These are phyloP conservation scores for Chelmon rostratus DNA, from an alignment of 2,797 vertebrate species.

Conservation along the genomic window DNA sequence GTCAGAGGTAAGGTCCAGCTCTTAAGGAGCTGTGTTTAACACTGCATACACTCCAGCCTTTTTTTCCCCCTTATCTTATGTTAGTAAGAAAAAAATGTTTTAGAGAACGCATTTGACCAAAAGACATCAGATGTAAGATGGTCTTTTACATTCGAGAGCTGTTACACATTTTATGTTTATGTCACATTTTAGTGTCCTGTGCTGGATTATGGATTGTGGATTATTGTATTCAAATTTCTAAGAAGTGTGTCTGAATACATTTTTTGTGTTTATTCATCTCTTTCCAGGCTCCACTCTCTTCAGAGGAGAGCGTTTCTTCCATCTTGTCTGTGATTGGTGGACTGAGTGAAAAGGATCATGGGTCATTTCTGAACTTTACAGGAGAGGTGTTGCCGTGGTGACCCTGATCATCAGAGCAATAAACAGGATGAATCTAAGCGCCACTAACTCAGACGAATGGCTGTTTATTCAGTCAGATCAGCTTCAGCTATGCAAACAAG, in stretches of 20 bases:
- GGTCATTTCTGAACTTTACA: conserved; percentile 85
- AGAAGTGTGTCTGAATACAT: neutral
- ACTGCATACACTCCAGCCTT: too few relatives aligned
- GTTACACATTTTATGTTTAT: neutral
- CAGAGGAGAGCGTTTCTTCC: conserved; percentile 82
- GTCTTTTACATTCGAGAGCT: neutral
- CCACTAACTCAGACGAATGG: neutral
- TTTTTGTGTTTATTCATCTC: neutral
- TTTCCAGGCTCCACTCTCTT: conserved; percentile 82
- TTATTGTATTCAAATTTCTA: neutral
- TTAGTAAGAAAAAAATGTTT: neutral
- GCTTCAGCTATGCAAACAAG: conserved; percentile 5
- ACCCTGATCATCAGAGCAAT: conserved; percentile 36
- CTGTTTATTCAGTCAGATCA: neutral
- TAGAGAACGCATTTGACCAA: neutral
- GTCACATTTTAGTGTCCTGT: neutral
- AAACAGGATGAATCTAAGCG: neutral
- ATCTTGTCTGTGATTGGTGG: conserved; percentile 83
- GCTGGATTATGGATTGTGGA: neutral
- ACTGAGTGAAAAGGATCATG: conserved; percentile 85
- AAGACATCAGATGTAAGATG: neutral
- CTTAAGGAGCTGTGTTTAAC: neutral
- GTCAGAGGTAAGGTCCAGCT: conserved; percentile 74
- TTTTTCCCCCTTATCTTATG: too few relatives aligned
- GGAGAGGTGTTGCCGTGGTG: conserved; percentile 85